phyloP scores from a whole-genome alignment of 2,113 vertebrate genomes.

The Triplophysa dalaica region DNA sequence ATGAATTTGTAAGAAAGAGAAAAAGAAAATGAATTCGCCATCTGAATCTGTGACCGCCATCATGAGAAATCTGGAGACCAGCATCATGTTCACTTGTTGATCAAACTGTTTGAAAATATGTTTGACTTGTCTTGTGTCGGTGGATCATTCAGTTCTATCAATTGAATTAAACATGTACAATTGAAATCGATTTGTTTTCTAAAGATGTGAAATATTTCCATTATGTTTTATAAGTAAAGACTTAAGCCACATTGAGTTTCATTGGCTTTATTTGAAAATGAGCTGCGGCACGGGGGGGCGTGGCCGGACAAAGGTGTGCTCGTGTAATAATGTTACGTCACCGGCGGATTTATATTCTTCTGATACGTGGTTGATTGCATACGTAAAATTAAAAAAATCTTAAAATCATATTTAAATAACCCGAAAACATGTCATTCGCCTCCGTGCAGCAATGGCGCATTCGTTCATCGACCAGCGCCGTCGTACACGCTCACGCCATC shows the following conservation, averaged over 20 bases:
- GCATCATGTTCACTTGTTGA: constrained; percentile 51
- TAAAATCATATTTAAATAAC: not conserved
- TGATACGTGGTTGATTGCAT: not conserved
- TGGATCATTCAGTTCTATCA: constrained; percentile 55
- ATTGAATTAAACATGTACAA: constrained; percentile 56
- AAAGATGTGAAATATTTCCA: constrained; percentile 73
- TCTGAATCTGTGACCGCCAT: constrained; percentile 47
- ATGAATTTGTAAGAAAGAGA: constrained; percentile 57
- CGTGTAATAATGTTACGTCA: too few relatives aligned
- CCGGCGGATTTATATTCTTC: too few relatives aligned
- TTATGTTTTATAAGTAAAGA: constrained; percentile 75
- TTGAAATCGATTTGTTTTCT: constrained; percentile 60
- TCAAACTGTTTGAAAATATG: constrained; percentile 52
- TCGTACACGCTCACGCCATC: constrained; percentile 1
- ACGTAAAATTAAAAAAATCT: not conserved
- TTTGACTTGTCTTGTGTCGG: constrained; percentile 57
- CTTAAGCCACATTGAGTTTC: constrained; percentile 73
- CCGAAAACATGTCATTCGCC: too few relatives aligned
- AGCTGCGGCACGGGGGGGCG: not conserved
- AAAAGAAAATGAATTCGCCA: constrained; percentile 34
- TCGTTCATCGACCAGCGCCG: constrained; percentile 41
- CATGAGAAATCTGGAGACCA: constrained; percentile 49
- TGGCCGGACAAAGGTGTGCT: not conserved
- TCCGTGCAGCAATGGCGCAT: constrained; percentile 39
- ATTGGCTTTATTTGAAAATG: constrained; percentile 70